Conservation (phyloP, 2,888 invertebrate genomes). For the Aethes cnicana region DNA sequence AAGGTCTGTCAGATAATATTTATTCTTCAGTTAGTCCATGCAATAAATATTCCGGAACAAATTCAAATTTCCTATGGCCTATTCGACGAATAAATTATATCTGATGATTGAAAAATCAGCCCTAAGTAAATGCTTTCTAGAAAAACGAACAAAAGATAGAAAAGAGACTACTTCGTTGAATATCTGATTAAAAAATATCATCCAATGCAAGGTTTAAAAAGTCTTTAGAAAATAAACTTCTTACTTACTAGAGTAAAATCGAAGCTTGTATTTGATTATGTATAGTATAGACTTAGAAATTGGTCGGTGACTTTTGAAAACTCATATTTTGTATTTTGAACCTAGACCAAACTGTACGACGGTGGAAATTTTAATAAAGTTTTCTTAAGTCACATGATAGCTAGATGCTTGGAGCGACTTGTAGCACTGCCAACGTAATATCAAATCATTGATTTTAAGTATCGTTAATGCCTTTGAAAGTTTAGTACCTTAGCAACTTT, state of each 20-base stretch:
- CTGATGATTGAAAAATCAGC: background rate
- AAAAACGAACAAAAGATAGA: no score
- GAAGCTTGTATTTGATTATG: background rate
- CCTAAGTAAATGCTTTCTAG: no score
- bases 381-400: background rate
- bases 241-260: background rate
- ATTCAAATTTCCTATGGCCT: no score
- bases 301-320: background rate
- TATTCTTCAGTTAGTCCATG: no score
- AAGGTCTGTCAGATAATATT: no score
- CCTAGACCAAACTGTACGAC: background rate
- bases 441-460: constrained; percentile 4
- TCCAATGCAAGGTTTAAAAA: background rate
- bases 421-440: constrained; percentile 21
- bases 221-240: background rate
- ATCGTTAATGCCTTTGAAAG: background rate
- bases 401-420: constrained; percentile 20
- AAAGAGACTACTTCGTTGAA: no score
- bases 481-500: background rate
- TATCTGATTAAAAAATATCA: no score
- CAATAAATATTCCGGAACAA: no score
- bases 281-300: background rate
- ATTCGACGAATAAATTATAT: no score
- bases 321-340: background rate
- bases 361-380: background rate